Conservation (phyloP, 2,888 invertebrate species). For the Dromius quadrimaculatus region DNA sequence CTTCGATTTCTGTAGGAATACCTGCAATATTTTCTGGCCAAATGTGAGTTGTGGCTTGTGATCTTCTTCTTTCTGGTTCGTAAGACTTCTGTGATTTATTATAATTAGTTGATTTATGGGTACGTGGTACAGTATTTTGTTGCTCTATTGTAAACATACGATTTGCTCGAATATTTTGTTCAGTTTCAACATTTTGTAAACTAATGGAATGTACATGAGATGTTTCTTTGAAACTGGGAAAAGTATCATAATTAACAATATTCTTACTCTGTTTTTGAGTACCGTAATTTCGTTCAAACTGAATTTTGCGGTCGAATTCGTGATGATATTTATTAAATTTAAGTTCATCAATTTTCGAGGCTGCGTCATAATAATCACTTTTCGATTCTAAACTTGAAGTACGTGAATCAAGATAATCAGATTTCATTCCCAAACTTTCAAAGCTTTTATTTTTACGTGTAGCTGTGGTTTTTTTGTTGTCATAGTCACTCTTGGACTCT, state of each 20-base stretch:
- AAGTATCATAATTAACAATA: conserved; percentile 50
- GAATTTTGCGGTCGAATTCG: conserved; percentile 65
- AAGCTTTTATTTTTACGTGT: conserved; percentile 59
- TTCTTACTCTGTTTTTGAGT: conserved; percentile 60
- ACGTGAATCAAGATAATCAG: conserved; percentile 70
- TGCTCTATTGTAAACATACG: conserved; percentile 70
- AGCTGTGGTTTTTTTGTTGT: conserved; percentile 58
- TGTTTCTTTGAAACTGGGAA: conserved; percentile 52
- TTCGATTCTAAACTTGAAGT: conserved; percentile 78
- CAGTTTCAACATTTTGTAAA: conserved; percentile 78
- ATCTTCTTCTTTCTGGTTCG: conserved; percentile 52
- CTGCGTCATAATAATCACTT: conserved; percentile 73
- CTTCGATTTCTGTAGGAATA: conserved; percentile 69
- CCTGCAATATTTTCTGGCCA: conserved; percentile 72
- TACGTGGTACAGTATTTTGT: conserved; percentile 67
- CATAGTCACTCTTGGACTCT: conserved; percentile 73
- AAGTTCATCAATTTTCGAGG: conserved; percentile 60
- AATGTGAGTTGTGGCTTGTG: conserved; percentile 65
- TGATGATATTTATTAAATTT: conserved; percentile 55
- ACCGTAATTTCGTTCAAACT: conserved; percentile 66
- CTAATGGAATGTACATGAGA: conserved; percentile 76
- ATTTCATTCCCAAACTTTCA: conserved; percentile 59
- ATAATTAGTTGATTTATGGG: conserved; percentile 58
- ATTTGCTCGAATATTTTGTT: conserved; percentile 71
- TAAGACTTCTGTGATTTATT: conserved; percentile 48